Evolutionary conservation across 2,797 vertebrate genomes (phyloP).

Genomic region (Squalus acanthias): DNA sequence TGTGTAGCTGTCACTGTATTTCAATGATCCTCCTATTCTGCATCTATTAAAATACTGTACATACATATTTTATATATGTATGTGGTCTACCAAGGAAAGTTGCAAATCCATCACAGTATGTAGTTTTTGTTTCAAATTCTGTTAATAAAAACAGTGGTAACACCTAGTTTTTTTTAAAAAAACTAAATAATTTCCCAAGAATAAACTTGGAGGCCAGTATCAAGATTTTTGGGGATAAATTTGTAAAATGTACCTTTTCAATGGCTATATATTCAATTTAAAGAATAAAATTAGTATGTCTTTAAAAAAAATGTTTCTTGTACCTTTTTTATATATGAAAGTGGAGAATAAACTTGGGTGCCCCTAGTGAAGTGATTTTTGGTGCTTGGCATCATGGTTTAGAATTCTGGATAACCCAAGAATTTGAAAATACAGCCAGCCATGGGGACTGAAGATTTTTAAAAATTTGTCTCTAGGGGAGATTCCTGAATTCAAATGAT

Average conservation of each 20-base stretch:
- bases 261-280: background rate
- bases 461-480: background rate
- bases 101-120: background rate
- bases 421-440: background rate
- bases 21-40: background rate
- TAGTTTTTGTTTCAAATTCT: constrained; percentile 16
- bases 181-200: background rate
- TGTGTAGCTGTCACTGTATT: background rate
- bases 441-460: background rate
- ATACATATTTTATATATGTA: background rate
- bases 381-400: background rate
- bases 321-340: background rate
- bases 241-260: constrained; percentile 29
- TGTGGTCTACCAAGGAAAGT: background rate
- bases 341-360: background rate
- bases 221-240: background rate
- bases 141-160: background rate
- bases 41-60: background rate
- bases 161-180: background rate
- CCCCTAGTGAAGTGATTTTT: background rate
- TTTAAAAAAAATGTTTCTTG: constrained; percentile 18
- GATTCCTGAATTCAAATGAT: background rate
- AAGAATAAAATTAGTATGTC: constrained; percentile 30
- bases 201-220: background rate
- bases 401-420: background rate